phyloP scores from a whole-genome alignment of 2,888 invertebrate species.

The Eristalis arbustorum region DNA sequence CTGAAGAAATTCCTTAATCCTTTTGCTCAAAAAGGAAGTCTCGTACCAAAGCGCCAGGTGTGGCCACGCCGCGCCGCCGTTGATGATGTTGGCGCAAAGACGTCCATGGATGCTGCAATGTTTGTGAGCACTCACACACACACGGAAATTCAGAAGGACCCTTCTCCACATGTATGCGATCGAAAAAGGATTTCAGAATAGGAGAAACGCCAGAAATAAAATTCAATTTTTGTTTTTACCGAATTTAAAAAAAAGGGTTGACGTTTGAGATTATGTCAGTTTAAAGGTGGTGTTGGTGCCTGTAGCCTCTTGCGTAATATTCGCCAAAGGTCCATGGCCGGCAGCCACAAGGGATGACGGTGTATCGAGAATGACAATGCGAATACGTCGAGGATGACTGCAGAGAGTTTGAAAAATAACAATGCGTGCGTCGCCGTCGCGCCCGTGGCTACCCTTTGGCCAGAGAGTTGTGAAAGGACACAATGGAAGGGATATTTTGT shows the following conservation, averaged over 20 bases:
- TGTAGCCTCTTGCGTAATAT: conserved; percentile 31
- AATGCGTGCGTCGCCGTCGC: conserved; percentile 6
- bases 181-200: conserved; percentile 36
- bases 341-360: conserved; percentile 38
- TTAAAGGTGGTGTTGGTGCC: conserved; percentile 13
- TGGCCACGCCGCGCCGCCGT: conserved; percentile 15
- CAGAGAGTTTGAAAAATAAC: conserved; percentile 44
- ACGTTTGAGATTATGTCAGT: conserved; percentile 44
- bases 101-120: conserved; percentile 12
- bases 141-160: conserved; percentile 4
- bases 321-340: conserved; percentile 13
- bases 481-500: conserved; percentile 57
- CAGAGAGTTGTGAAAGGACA: conserved; percentile 37
- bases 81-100: conserved; percentile 48
- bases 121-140: conserved; percentile 7
- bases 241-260: conserved; percentile 52
- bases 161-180: neutral
- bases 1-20: conserved; percentile 45
- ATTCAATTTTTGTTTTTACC: conserved; percentile 26
- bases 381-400: conserved; percentile 41
- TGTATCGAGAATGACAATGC: conserved; percentile 53
- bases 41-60: conserved; percentile 67
- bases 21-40: conserved; percentile 66
- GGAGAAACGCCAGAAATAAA: conserved; percentile 44
- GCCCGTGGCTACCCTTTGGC: conserved; percentile 58